Evolutionary conservation across 2,113 vertebrate genomes (phyloP).

Genomic region (Lamprologus ornatipinnis): DNA sequence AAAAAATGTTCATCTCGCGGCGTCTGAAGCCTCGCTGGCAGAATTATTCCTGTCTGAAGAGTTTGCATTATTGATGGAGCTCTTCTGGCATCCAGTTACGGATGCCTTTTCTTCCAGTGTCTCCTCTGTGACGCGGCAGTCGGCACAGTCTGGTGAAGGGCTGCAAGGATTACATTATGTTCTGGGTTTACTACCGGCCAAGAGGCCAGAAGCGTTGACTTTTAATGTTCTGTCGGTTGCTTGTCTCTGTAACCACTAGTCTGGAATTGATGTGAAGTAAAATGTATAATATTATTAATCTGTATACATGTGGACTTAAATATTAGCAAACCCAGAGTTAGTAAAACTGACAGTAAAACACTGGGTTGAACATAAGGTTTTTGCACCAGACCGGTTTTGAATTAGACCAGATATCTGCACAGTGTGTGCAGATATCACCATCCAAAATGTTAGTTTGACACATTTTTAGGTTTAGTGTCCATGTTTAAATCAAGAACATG

Average conservation of each 20-base stretch:
- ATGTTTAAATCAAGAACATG: background rate
- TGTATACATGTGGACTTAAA: background rate
- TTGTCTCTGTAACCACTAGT: background rate
- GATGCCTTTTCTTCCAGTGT: background rate
- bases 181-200: background rate
- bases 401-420: background rate
- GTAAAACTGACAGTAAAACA: background rate
- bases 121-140: background rate
- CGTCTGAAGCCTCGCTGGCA: background rate
- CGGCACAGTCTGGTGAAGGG: background rate
- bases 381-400: background rate
- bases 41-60: background rate
- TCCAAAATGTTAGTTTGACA: background rate
- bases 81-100: slow-evolving; percentile 44
- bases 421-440: background rate
- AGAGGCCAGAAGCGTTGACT: background rate
- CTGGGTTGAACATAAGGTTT: background rate
- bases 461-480: background rate
- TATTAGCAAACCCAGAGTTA: background rate
- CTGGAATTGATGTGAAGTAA: background rate
- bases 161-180: background rate
- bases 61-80: slow-evolving; percentile 60
- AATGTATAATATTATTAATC: background rate
- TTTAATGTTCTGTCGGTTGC: background rate
- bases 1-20: background rate